Base-by-base conservation (phyloP, 1,140 invertebrate genomes). In the Uloborus diversus region DNA sequence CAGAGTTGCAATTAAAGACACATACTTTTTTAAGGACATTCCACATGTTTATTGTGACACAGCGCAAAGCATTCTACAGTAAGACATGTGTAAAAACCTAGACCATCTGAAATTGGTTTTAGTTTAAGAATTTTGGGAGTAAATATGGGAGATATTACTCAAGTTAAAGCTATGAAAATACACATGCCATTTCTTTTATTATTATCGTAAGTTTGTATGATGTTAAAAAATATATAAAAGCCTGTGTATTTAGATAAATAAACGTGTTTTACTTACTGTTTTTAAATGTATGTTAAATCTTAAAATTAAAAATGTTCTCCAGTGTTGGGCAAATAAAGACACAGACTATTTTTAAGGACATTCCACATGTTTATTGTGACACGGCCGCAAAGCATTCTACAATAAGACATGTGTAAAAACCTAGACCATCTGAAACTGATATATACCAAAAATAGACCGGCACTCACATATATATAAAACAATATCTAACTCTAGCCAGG, bases 391-490 rank as follows among this genome's bases (percentile, higher is more conserved):
- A 80, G 66, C 79, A 80, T 59, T 64, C 69, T 80, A 80, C 79
- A 80, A n/a, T 56, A 70, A 68, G 59, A 59, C 68, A 71, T 71
- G 79, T 80, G 79, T 80, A 80, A 80, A 80, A 80, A 65, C 79
- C 79, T 80, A 80, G 79, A 73, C 53, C 62, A 70, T 80, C 69
- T 80, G 35, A 65, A 80, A 68, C 79, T 78, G 73, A 78, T 78
- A 78, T 53, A 73, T 80, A 80, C 79, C 79, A 80, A 80, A 80
- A 80, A 80, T 80, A 80, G 79, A 64, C 79, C 79, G 32, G 79
- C 68, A 66, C 61, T 62, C 61, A 78, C 73, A 57, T 65, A 80
- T 66, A 73, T 80, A 80, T 73, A 73, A 80, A 80, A 80, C 79
- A 80, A 80, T 56, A 57, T 64, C 69, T 80, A 80, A 61, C 30